Evolutionary conservation across 2,113 vertebrate species (phyloP).

Genomic region (Brienomyrus longianalis): DNA sequence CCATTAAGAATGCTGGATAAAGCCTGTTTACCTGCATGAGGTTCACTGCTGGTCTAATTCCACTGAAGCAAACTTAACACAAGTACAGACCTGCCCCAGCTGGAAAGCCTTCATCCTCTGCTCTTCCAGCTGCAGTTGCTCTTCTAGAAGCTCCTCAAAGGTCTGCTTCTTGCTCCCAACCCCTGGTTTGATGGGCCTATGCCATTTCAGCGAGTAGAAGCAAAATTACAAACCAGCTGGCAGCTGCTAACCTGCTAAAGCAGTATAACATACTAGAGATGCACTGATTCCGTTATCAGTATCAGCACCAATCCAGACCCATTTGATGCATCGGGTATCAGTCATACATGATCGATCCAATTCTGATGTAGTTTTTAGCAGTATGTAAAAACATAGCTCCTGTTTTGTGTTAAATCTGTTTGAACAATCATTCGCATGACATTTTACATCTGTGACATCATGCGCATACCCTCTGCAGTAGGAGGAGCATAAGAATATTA

Average conservation of each 20-base stretch:
- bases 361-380: no score
- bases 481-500: no score
- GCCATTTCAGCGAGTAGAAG: slow-evolving; percentile 6
- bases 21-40: neutral
- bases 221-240: neutral
- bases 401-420: no score
- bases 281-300: no score
- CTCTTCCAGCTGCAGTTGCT: slow-evolving; percentile 81
- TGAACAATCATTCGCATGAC: no score
- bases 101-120: slow-evolving; percentile 58
- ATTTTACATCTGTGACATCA: no score
- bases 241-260: neutral
- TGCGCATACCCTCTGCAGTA: no score
- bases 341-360: no score
- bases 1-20: neutral
- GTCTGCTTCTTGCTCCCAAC: slow-evolving; percentile 70
- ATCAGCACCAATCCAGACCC: no score
- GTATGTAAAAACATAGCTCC: no score
- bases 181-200: slow-evolving; percentile 74
- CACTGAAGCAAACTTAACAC: neutral
- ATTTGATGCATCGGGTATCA: no score
- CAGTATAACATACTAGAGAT: neutral
- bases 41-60: neutral
- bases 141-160: slow-evolving; percentile 87
- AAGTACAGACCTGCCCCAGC: slow-evolving; percentile 61